Base-by-base conservation (phyloP, 2,797 vertebrate genomes). In the Mareca penelope region DNA sequence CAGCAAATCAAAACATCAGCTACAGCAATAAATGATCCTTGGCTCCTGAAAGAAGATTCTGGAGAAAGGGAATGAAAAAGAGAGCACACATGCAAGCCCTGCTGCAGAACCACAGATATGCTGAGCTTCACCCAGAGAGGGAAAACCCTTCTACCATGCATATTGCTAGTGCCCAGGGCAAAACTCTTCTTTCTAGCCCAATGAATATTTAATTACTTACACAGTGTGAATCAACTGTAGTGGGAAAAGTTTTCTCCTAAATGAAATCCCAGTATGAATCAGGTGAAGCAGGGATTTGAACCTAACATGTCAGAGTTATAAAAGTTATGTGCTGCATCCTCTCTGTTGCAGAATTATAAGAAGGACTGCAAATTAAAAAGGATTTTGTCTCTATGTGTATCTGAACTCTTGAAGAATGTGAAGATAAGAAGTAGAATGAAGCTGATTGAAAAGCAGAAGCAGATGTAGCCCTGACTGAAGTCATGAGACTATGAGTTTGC, bases 91-190 rank as follows among this genome's bases (percentile, higher is more conserved):
- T 33, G 69, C 18, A 72, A 79, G 12, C 4, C 18, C 16, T 73
- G 59, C 12, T 2, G 2, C 9, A 31, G 52, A 78, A 61, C 5
- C 2, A 0, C 1, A 0, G 63, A 15, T 31, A 52, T 44, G 28
- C 9, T 80, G 52, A 21, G 21, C 17, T 71, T 90, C 35, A 90
- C 60, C 56, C 57, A 23, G n/a, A 73, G 65, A 67, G 55, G 4
- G 18, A 69, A 87, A 79, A 59, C 4, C 3, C 12, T 81, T 35
- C 13, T 33, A 7, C 52, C 76, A 19, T 21, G 37, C 82, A 35
- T 59, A 28, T 24, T 24, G 48, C 73, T 73, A 80, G 46, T 73
- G 75, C 80, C 68, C 15, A 70, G 29, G 42, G 64, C 39, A 92
- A 89, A 91, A 48, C 5, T 63, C 15, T 11, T 31, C 26, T 73